Evolutionary conservation across 92 coral and sea anemone species (phyloP), one percentile per base, ranked within the genome.

Genomic region (Chrysogorgia sp.): DNA sequence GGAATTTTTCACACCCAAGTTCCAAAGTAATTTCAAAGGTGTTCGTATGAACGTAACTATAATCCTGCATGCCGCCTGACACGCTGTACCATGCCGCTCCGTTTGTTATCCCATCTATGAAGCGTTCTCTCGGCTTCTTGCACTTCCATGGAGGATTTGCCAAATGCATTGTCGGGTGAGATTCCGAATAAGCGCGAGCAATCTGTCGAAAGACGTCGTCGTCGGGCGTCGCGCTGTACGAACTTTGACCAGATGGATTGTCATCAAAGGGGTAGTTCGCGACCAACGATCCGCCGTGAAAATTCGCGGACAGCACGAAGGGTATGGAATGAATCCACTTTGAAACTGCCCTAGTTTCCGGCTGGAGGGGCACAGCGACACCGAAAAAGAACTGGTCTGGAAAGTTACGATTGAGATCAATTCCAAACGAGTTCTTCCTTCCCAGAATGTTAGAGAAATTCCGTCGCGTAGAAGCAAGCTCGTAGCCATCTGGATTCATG

Each of bases 11-110:
- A 59, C 99, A 96, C 19, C 99, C 99, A 35, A 96, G 89, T 64
- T 94, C 98, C 13, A 94, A 59, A 0, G 98, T 94, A 41, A 91
- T 79, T 58, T 94, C 98, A 86, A 94, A 94, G 20, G 92, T 82
- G 65, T 94, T 94, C 0, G 98, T 85, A 58, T 91, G 91, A 0
- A 94, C 97, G 37, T 94, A 94, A 81, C 92, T 94, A 45, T 81
- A 94, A 34, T 94, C 98, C 79, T 94, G 98, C 98, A 94, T 94
- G 25, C 98, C 98, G 1, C 98, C 98, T 0, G 98, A 91, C 30
- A 94, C 81, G 32, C 96, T 89, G 23, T 84, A 91, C 98, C 98
- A 94, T 12, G 87, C 91, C 19, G 98, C 98, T 45, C 98, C 98
- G 61, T 94, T 94, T 2, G 98, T 94, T 63, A 94, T 94, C 10